Conservation (phyloP, 1,140 invertebrate genomes). For the Eupeodes corollae region DNA sequence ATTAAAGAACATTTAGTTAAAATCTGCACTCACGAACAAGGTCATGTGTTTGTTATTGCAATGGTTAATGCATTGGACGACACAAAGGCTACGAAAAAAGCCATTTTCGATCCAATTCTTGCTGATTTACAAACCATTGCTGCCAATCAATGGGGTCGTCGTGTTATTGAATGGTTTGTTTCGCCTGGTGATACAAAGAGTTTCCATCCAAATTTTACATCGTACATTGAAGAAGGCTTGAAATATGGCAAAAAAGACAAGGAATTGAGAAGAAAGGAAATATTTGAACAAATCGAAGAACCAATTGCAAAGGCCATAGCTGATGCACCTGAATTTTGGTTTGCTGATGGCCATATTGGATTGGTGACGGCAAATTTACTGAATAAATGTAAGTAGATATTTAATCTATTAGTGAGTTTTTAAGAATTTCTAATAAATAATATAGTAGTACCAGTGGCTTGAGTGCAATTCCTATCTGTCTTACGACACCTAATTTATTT, state of each 20-base stretch:
- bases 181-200: slow-evolving; percentile 60
- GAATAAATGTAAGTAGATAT: slow-evolving; percentile 40
- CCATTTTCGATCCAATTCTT: slow-evolving; percentile 62
- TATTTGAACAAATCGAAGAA: slow-evolving; percentile 53
- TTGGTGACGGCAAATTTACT: slow-evolving; percentile 61
- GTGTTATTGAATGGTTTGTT: slow-evolving; percentile 71
- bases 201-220: slow-evolving; percentile 62
- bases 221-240: slow-evolving; percentile 61
- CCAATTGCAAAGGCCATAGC: slow-evolving; percentile 51
- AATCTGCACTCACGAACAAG: slow-evolving; percentile 74
- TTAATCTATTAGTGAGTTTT: slow-evolving; percentile 2
- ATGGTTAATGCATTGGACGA: slow-evolving; percentile 88
- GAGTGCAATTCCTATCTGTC: too few relatives aligned
- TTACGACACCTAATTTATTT: too few relatives aligned
- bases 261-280: slow-evolving; percentile 57
- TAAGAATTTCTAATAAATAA: not conserved
- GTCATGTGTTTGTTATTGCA: slow-evolving; percentile 68
- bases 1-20: slow-evolving; percentile 75
- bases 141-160: slow-evolving; percentile 58
- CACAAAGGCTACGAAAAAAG: slow-evolving; percentile 79
- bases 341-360: slow-evolving; percentile 54
- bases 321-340: slow-evolving; percentile 52
- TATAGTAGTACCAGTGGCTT: not conserved
- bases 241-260: slow-evolving; percentile 69
- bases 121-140: slow-evolving; percentile 60